Percentiles rank a stretch among this genome's conserved stretches.
These are phyloP conservation scores for Eupithecia subfuscata DNA, from an alignment of 2,888 invertebrate genomes.

Conservation along the genomic window DNA sequence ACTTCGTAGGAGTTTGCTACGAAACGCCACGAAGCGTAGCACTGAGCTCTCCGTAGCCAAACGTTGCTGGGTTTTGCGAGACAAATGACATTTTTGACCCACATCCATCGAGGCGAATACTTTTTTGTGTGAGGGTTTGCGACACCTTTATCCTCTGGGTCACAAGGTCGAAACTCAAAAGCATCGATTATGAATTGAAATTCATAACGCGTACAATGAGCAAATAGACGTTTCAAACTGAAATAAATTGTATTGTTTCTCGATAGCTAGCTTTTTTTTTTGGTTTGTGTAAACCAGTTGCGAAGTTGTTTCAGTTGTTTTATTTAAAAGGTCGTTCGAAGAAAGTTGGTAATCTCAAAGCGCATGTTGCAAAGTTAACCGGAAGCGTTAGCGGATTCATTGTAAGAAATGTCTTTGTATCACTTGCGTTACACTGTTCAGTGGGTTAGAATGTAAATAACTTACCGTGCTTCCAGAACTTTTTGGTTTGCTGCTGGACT, in stretches of 20 bases:
- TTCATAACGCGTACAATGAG: slow-evolving; percentile 35
- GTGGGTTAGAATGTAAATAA: slow-evolving; percentile 22
- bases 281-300: slow-evolving; percentile 17
- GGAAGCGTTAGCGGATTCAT: slow-evolving; percentile 11
- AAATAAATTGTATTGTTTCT: slow-evolving; percentile 33
- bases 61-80: slow-evolving; percentile 33
- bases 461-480: slow-evolving; percentile 58
- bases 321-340: slow-evolving; percentile 6
- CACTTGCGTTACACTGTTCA: neutral
- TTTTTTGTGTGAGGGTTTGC: slow-evolving; percentile 9
- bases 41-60: slow-evolving; percentile 43
- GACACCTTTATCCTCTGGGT: slow-evolving; percentile 25
- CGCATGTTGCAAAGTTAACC: slow-evolving; percentile 6
- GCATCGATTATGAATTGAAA: slow-evolving; percentile 33
- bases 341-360: slow-evolving; percentile 8
- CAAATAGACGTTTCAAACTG: slow-evolving; percentile 31
- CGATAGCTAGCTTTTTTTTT: slow-evolving; percentile 29
- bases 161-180: slow-evolving; percentile 24
- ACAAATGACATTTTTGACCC: slow-evolving; percentile 30
- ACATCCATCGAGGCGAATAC: slow-evolving; percentile 28
- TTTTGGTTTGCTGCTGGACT: slow-evolving; percentile 61
- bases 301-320: slow-evolving; percentile 8
- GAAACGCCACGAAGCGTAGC: slow-evolving; percentile 55
- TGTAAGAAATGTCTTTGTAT: neutral
- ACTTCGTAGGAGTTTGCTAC: slow-evolving; percentile 55